A percentile compares a stretch with the other conserved stretches of the same genome.
phyloP scores from a whole-genome alignment of 2,888 invertebrate genomes.

The Allacma fusca region DNA sequence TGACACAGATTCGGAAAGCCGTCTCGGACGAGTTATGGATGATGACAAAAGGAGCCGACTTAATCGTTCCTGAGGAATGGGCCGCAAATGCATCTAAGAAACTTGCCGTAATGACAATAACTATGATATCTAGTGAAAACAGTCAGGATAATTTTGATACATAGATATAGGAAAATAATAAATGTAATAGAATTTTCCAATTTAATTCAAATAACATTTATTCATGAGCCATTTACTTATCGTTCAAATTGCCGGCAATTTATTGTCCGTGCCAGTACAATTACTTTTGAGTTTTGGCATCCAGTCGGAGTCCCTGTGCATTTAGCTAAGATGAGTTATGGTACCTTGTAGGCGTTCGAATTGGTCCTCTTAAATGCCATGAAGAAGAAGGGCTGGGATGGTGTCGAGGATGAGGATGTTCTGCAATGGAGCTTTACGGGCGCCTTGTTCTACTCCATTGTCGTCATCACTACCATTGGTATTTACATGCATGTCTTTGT shows the following conservation, averaged over 20 bases:
- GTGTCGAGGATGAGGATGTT: conserved; percentile 69
- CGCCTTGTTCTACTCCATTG: conserved; percentile 92
- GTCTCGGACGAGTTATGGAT: conserved; percentile 82
- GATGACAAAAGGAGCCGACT: conserved; percentile 71
- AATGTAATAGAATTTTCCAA: not conserved
- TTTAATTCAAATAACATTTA: conserved; percentile 1
- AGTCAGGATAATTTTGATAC: too few relatives aligned
- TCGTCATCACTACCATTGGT: conserved; percentile 96
- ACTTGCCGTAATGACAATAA: conserved; percentile 65
- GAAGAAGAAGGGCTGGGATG: conserved; percentile 90
- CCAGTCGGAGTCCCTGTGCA: not conserved
- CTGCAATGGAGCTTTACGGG: conserved; percentile 87
- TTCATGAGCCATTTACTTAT: not conserved
- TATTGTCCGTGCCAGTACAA: conserved; percentile 18
- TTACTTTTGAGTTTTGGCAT: conserved; percentile 30
- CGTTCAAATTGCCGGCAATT: conserved; percentile 19
- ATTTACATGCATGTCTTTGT: conserved; percentile 60
- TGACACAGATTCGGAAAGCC: conserved; percentile 75
- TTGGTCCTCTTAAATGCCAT: conserved; percentile 79
- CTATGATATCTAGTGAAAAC: not conserved
- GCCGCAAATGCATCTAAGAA: conserved; percentile 73
- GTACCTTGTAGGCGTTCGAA: conserved; percentile 70
- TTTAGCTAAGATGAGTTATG: conserved; percentile 28
- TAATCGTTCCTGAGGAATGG: conserved; percentile 81
- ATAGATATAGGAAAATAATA: not conserved